Base-by-base conservation (phyloP, 2,888 invertebrate species). In the Aricia artaxerxes region DNA sequence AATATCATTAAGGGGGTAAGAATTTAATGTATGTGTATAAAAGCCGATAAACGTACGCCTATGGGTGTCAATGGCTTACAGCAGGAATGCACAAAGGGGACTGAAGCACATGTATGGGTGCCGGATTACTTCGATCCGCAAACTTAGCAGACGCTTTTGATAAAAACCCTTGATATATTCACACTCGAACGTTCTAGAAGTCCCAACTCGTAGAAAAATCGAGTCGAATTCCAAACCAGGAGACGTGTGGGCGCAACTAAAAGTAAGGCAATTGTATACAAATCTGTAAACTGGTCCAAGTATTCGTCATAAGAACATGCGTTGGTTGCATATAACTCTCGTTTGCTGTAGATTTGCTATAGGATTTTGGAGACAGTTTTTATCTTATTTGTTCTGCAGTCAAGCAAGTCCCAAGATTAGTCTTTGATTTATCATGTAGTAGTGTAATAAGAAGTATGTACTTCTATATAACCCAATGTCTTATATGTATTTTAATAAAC, bases 241-340 rank as follows among this genome's bases (percentile, higher is more conserved):
- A 69, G 35, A 69, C 5, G 69, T 69, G 69, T 69, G 35, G 69
- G 35, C 16, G 35, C 35, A 38, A 35, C 35, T 38, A 69, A 38
- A 69, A 69, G 16, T 35, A 69, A 69, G 69, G 35, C 16, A 35
- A 69, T 69, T 69, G 69, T 69, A 69, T 69, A 69, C 69, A 69
- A 69, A 69, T 69, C 35, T 69, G 69, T 69, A 69, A 69, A 69
- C 69, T 69, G 69, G 69, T 69, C 38, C 35, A 16, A 64, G 69
- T 69, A 16, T 69, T 69, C 69, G 69, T 69, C 69, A 69, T 69
- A 35, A 35, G 69, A 38, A 69, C 16, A 69, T 44, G 44, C 75
- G 75, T 75, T 75, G 49, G 75, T 75, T 49, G 75, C 49, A 75
- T 75, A 13, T 44, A 31, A 49, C 24, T 69, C 69, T 69, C 69